Conservation (phyloP, 1,140 invertebrate genomes). For the Hycleus cichorii region DNA sequence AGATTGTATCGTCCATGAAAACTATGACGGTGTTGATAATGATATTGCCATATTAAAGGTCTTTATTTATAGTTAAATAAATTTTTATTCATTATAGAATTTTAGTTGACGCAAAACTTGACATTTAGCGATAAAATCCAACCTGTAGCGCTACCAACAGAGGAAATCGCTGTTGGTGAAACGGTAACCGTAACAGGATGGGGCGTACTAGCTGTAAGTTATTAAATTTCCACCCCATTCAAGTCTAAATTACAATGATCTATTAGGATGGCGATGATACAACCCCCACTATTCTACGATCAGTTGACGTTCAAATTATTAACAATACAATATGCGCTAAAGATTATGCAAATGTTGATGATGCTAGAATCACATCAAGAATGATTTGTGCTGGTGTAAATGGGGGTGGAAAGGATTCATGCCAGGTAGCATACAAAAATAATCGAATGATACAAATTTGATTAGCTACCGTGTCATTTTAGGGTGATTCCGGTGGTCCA, state of each 20-base stretch:
- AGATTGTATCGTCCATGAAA: not conserved
- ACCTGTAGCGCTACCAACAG: conserved; percentile 29
- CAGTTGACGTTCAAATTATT: conserved; percentile 24
- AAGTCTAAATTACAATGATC: too few species aligned
- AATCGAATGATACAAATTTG: not conserved
- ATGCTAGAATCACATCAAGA: conserved; percentile 37
- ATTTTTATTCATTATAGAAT: not conserved
- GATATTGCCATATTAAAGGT: conserved; percentile 6
- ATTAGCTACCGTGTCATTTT: too few species aligned
- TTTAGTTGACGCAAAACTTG: conserved; percentile 27
- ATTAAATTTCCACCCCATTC: too few species aligned
- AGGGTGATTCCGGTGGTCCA: conserved; percentile 8
- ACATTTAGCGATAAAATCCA: conserved; percentile 32
- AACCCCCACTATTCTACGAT: conserved; percentile 1
- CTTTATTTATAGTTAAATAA: too few species aligned
- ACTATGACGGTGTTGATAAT: not conserved
- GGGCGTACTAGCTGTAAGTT: conserved; percentile 38
- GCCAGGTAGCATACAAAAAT: conserved; percentile 37
- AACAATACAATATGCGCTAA: conserved; percentile 5
- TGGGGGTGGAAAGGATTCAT: conserved; percentile 47
- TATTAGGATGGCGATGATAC: not conserved
- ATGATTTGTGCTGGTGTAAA: conserved; percentile 49
- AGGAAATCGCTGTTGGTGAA: conserved; percentile 26
- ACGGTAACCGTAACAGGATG: conserved; percentile 46
- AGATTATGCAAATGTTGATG: conserved; percentile 21